Percentiles rank a stretch among this genome's conserved stretches.
phyloP scores from a whole-genome alignment of 2,113 vertebrate species.

The Oncorhynchus nerka region DNA sequence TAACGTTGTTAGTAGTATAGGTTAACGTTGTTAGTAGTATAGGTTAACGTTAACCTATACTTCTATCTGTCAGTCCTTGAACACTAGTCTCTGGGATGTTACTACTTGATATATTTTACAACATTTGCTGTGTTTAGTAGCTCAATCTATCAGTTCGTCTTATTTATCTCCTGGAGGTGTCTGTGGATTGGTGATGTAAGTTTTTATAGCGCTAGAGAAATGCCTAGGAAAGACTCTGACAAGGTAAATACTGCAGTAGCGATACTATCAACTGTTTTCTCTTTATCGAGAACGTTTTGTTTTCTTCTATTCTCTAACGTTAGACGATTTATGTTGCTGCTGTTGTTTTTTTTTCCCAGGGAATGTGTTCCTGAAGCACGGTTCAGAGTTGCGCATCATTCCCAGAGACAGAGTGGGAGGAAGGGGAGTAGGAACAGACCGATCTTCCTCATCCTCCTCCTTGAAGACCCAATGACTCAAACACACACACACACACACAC shows the following conservation, averaged over 20 bases:
- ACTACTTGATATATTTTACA: too few relatives aligned
- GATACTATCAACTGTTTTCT: background rate
- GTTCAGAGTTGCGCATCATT: conserved; percentile 78
- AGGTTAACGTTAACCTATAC: too few relatives aligned
- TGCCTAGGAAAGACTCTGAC: background rate
- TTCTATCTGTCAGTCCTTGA: too few relatives aligned
- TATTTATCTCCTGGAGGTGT: background rate
- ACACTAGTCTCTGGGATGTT: too few relatives aligned
- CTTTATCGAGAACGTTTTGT: background rate
- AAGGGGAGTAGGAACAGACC: conserved; percentile 47
- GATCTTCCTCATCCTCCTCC: conserved; percentile 28
- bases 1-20: too few relatives aligned
- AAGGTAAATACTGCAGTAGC: background rate
- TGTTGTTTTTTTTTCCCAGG: background rate
- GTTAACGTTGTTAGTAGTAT: too few relatives aligned
- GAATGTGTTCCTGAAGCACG: conserved; percentile 75
- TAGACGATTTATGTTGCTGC: background rate
- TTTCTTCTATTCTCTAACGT: background rate
- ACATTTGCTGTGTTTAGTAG: too few relatives aligned
- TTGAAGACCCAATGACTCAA: conserved; percentile 44
- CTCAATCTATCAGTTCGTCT: too few relatives aligned
- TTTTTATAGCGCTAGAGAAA: background rate
- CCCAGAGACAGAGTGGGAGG: conserved; percentile 78
- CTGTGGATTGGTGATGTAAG: background rate
- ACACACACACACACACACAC: conserved; percentile 30